These are phyloP conservation scores for Yponomeuta cagnagella DNA, from an alignment of 2,888 invertebrate species.

Conservation along the genomic window DNA sequence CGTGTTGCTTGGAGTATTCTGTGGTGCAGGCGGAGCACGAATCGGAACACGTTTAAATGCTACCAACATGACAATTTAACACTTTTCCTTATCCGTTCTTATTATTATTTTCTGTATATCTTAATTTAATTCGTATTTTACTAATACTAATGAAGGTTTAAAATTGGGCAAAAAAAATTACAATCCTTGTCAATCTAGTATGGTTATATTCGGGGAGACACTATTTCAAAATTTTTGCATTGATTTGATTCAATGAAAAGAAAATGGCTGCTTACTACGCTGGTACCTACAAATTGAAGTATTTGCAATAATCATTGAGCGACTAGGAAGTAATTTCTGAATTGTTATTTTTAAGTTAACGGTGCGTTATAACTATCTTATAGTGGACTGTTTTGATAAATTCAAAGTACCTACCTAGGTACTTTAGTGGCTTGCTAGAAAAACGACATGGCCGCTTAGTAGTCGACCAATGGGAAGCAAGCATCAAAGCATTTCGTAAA, in stretches of 20 bases:
- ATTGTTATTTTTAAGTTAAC: not conserved
- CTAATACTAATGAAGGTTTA: not conserved
- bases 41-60: not conserved
- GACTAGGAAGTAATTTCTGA: not conserved
- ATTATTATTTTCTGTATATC: not conserved
- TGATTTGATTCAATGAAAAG: conserved; percentile 3
- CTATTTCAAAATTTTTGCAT: not conserved
- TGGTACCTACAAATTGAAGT: not conserved
- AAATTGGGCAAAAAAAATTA: too few species aligned
- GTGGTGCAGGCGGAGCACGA: not conserved
- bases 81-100: not conserved
- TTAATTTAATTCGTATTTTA: not conserved
- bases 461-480: conserved; percentile 82
- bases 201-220: not conserved
- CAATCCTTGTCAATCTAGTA: too few species aligned
- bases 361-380: not conserved
- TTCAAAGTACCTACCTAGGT: not conserved
- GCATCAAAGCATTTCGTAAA: conserved; percentile 79
- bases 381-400: not conserved
- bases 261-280: conserved; percentile 14
- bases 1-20: too few species aligned
- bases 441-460: conserved; percentile 80
- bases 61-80: not conserved
- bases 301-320: conserved; percentile 5
- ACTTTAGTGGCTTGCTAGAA: conserved; percentile 1